These are phyloP conservation scores for Cynopterus brachyotis DNA, from an alignment of 2,113 vertebrate genomes.

Conservation along the genomic window DNA sequence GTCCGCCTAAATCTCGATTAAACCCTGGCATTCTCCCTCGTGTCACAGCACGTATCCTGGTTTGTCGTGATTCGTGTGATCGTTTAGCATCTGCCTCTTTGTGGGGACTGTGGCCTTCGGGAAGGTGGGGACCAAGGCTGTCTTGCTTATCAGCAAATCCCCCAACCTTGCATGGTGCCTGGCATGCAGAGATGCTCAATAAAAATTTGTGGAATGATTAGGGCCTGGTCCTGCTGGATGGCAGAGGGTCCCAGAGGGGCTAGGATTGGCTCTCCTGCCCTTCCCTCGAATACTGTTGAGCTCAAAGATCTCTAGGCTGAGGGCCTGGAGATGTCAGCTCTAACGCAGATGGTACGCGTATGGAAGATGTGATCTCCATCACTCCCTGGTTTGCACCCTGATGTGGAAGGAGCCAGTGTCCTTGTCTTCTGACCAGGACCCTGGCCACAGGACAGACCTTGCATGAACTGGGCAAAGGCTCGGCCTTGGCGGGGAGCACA, in stretches of 20 bases:
- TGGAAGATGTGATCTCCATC: not conserved
- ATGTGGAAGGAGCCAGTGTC: not conserved
- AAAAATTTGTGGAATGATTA: not conserved
- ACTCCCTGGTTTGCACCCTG: not conserved
- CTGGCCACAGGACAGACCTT: not conserved
- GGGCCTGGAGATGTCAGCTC: not conserved
- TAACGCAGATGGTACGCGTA: rapidly evolving
- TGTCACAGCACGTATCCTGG: rapidly evolving
- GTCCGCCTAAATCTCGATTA: rapidly evolving
- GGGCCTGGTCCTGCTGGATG: not conserved
- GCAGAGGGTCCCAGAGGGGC: not conserved
- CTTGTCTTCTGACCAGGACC: not conserved
- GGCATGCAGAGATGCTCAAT: rapidly evolving
- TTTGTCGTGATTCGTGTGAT: rapidly evolving
- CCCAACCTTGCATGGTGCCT: not conserved
- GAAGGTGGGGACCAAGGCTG: not conserved
- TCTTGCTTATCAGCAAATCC: not conserved
- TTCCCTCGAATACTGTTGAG: not conserved
- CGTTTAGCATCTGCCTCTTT: not conserved
- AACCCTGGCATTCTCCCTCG: not conserved
- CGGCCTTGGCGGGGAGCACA: not conserved
- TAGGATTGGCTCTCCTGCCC: not conserved
- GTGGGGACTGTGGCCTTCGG: not conserved
- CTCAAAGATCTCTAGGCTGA: not conserved
- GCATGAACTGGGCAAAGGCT: not conserved